Evolutionary conservation across 2,888 invertebrate genomes (phyloP).

Genomic region (Sinohyriopsis cumingii): DNA sequence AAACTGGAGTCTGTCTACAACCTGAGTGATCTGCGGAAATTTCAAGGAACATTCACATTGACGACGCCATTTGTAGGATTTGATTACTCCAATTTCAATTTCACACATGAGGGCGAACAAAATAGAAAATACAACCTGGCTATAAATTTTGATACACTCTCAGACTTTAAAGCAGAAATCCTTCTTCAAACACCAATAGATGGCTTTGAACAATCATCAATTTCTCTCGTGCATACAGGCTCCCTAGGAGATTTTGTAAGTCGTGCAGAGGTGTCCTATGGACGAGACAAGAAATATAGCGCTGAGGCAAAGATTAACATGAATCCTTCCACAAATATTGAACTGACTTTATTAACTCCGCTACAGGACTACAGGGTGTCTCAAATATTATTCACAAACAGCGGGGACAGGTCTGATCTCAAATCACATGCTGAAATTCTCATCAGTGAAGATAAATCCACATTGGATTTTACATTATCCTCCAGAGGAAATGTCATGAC

Average conservation of each 20-base stretch:
- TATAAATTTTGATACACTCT: constrained; percentile 2
- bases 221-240: constrained; percentile 8
- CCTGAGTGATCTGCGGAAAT: no score
- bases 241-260: constrained; percentile 17
- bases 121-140: background rate
- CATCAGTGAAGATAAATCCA: constrained; percentile 19
- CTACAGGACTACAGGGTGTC: no score
- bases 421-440: constrained; percentile 22
- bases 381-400: constrained; percentile 22
- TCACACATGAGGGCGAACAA: no score
- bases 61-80: no score
- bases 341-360: no score
- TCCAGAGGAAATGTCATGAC: constrained; percentile 11
- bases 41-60: constrained; percentile 4
- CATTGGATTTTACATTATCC: constrained; percentile 26
- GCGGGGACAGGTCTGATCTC: constrained; percentile 24
- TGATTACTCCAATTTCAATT: no score
- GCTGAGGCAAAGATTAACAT: no score
- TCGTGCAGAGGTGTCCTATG: constrained; percentile 27
- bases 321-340: no score
- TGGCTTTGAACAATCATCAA: constrained; percentile 16
- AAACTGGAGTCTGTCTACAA: no score
- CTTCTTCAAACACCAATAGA: constrained; percentile 23
- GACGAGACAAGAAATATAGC: background rate
- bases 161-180: constrained; percentile 8